A percentile compares a stretch with the other conserved stretches of the same genome.
These are phyloP conservation scores for Nasalis larvatus DNA, from an alignment of 2,113 vertebrate species.

Conservation along the genomic window DNA sequence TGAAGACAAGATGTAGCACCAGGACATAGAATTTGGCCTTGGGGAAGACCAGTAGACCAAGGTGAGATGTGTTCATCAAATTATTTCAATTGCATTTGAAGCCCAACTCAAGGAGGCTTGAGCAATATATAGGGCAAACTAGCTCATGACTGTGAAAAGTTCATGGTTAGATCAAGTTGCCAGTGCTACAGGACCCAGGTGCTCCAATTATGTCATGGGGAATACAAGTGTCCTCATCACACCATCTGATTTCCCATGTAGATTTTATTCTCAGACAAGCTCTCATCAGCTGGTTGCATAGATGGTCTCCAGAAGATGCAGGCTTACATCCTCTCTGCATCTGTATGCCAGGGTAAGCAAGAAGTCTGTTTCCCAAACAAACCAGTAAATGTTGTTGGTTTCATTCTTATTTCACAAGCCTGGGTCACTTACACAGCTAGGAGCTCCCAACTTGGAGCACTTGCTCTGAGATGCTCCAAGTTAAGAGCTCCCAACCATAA, in stretches of 20 bases:
- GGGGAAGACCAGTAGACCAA: not conserved
- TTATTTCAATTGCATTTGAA: not conserved
- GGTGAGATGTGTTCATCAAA: not conserved
- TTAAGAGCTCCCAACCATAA: too few relatives aligned
- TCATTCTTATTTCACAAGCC: not conserved
- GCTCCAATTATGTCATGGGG: not conserved
- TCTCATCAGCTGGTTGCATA: not conserved
- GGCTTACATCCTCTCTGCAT: not conserved
- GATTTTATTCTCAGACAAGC: not conserved
- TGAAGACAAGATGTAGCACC: not conserved
- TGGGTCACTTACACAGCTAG: not conserved
- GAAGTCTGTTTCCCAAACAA: not conserved
- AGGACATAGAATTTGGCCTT: not conserved
- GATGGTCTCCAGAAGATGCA: not conserved
- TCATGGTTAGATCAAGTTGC: not conserved
- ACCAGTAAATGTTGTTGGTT: not conserved
- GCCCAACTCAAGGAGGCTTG: not conserved
- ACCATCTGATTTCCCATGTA: not conserved
- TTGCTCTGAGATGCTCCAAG: too few relatives aligned
- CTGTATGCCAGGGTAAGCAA: not conserved
- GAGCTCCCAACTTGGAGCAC: not conserved
- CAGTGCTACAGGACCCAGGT: not conserved
- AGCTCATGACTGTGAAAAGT: not conserved
- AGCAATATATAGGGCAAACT: not conserved
- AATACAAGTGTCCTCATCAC: not conserved